Base-by-base conservation (phyloP, 2,797 vertebrate species). In the Sebastes oblongus region DNA sequence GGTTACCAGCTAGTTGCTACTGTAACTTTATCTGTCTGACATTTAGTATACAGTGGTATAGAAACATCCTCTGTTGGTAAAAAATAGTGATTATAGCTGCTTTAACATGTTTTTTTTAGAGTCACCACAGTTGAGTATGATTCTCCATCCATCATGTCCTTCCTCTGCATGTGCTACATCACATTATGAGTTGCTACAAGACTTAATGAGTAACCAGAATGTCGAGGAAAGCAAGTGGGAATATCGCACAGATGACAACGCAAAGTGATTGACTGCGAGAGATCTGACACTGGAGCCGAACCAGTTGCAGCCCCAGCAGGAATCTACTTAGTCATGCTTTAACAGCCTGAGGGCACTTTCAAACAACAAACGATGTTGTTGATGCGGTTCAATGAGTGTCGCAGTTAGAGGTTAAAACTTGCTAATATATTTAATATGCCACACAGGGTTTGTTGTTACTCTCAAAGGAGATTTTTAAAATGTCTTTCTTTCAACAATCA, bases 261-360 rank as follows among this genome's bases (percentile, higher is more conserved):
- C 68, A 75, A 75, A 82, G 81, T 75, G 78, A 89, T 61, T 79
- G 80, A 89, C 62, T 50, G 20, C 42, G 68, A 76, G 80, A 80
- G 86, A 82, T 88, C 61, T 81, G 78, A 90, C 54, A 72, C 80
- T 78, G 82, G 60, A 87, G 82, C 34, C 54, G 24, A 66, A 86
- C 74, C 84, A 72, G 73, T 42, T 18, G 70, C 70, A 42, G 75
- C 67, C 83, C 88, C 86, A 81, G 87, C 82, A 70, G 86, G 82
- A 82, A 85, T 61, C 67, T 66, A 84, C 81, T 91, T 86, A 76
- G 79, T 88, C 77, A 77, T 80, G 90, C 78, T 85, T 85, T 90
- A 54, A 82, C 85, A 82, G 91, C 90, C 82, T 29, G 62, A 82
- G 87, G 89, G 90, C 86, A 84, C 90, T 91, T 93, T 89, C 76